Conservation (phyloP, 1,140 invertebrate species). For the Eriosoma lanigerum region DNA sequence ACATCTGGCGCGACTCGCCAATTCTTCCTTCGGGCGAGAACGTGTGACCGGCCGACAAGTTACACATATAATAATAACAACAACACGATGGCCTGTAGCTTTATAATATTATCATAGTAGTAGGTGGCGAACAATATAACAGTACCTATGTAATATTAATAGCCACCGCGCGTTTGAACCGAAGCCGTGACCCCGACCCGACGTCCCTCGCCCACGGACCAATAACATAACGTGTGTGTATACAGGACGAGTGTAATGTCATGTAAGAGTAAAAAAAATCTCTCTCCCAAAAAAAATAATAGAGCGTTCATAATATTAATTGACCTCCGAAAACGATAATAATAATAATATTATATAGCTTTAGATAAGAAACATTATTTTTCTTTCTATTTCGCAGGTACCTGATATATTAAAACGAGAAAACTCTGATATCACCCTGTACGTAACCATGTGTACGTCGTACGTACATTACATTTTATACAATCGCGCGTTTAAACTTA, state of each 20-base stretch:
- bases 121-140: constrained; percentile 15
- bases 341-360: too few relatives aligned
- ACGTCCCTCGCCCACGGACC: too few relatives aligned
- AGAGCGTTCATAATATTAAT: too few relatives aligned
- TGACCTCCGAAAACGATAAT: too few relatives aligned
- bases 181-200: constrained; percentile 2
- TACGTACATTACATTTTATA: background rate
- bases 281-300: too few relatives aligned
- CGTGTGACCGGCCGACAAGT: constrained; percentile 25
- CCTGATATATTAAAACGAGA: too few relatives aligned
- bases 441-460: background rate
- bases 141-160: background rate
- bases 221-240: background rate
- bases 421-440: too few relatives aligned
- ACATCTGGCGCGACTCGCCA: background rate
- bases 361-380: too few relatives aligned
- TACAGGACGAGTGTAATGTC: too few relatives aligned
- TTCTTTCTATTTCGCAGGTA: too few relatives aligned
- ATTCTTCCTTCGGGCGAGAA: constrained; percentile 9
- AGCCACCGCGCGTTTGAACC: constrained; percentile 43
- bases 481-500: background rate
- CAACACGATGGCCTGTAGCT: background rate
- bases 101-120: background rate
- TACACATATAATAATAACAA: background rate
- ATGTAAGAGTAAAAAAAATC: too few relatives aligned